These are phyloP conservation scores for Pitangus sulphuratus DNA, from an alignment of 2,797 vertebrate species.

Conservation along the genomic window DNA sequence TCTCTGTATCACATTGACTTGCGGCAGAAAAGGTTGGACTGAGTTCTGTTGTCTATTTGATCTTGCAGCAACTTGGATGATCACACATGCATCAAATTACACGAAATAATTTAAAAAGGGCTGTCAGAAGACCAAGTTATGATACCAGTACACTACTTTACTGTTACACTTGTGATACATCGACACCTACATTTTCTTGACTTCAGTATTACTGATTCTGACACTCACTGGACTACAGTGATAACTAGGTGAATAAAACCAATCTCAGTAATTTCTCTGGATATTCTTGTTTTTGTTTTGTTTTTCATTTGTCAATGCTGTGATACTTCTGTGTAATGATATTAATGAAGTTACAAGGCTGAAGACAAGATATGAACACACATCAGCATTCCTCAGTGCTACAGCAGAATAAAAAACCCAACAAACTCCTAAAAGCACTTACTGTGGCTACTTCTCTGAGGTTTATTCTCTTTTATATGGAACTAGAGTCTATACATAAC, in stretches of 20 bases:
- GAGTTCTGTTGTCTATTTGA: background rate
- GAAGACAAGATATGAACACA: background rate
- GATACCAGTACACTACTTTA: background rate
- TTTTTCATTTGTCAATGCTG: background rate
- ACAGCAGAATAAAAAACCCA: background rate
- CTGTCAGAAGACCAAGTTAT: background rate
- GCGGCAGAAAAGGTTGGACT: background rate
- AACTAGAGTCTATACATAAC: slow-evolving; percentile 12
- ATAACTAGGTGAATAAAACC: background rate
- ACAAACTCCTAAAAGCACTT: background rate
- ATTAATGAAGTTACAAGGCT: slow-evolving; percentile 10
- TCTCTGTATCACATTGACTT: background rate
- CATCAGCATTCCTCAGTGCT: background rate
- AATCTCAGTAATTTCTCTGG: background rate
- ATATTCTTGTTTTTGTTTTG: background rate
- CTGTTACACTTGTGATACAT: background rate
- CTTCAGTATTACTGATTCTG: background rate
- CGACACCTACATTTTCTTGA: background rate
- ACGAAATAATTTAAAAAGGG: background rate
- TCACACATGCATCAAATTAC: background rate
- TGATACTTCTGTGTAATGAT: background rate
- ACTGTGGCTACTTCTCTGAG: background rate
- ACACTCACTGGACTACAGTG: background rate
- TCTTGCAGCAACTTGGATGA: background rate
- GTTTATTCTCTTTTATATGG: background rate